Percentiles rank a stretch among this genome's conserved stretches.
phyloP scores from a whole-genome alignment of 2,888 invertebrate genomes.

The Oligia strigilis region DNA sequence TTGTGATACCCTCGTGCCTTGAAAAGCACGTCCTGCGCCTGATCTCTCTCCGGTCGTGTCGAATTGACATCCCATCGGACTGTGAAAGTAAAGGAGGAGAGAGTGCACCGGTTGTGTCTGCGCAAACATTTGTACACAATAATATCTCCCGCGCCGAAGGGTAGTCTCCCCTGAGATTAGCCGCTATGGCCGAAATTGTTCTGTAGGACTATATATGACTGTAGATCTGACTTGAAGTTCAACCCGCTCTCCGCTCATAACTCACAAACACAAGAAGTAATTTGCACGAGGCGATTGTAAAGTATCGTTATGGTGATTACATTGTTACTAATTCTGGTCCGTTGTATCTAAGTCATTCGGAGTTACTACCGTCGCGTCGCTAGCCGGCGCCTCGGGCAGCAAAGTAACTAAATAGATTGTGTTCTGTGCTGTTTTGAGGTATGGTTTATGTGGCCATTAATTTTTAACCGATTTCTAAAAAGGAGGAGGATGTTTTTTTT shows the following conservation, averaged over 20 bases:
- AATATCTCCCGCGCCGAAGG: not conserved
- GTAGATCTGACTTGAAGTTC: not conserved
- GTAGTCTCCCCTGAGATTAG: not conserved
- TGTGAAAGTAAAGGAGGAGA: not conserved
- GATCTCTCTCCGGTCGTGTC: not conserved
- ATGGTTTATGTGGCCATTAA: slow-evolving; percentile 7
- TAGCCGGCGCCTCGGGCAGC: slow-evolving; percentile 40
- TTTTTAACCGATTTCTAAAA: not conserved
- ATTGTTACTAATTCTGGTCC: slow-evolving; percentile 67
- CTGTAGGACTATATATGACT: not conserved
- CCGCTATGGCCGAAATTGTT: not conserved
- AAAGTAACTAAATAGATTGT: slow-evolving; percentile 52
- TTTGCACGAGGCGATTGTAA: slow-evolving; percentile 85
- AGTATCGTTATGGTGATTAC: slow-evolving; percentile 87
- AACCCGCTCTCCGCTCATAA: slow-evolving; percentile 58
- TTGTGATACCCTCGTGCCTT: not conserved
- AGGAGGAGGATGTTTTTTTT: too few species aligned
- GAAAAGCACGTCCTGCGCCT: not conserved
- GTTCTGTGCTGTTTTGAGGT: slow-evolving; percentile 12
- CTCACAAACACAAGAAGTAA: slow-evolving; percentile 78
- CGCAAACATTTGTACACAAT: not conserved
- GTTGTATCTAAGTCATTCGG: slow-evolving; percentile 62
- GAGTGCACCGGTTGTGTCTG: not conserved
- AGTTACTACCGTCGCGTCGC: slow-evolving; percentile 34
- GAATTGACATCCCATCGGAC: not conserved